Percentiles rank a stretch among this genome's conserved stretches.
These are phyloP conservation scores for Xiphydria camelus DNA, from an alignment of 2,888 invertebrate genomes.

Conservation along the genomic window DNA sequence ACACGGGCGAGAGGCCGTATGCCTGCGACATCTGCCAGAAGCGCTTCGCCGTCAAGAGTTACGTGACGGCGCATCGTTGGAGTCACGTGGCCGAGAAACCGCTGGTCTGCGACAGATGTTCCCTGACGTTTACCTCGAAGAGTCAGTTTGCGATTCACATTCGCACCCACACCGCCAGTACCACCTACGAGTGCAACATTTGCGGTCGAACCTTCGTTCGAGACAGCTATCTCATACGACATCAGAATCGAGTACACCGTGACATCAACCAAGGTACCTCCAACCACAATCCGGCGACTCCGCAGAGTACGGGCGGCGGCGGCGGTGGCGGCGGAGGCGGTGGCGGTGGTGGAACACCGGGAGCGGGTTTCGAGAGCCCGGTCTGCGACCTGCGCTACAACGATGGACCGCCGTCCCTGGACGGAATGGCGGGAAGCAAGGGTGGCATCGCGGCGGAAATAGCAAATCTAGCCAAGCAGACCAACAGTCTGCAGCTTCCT, in stretches of 20 bases:
- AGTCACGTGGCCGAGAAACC: conserved; percentile 79
- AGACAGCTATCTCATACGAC: conserved; percentile 78
- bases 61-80: conserved; percentile 80
- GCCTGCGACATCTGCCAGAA: conserved; percentile 80
- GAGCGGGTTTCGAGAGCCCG: conserved; percentile 54
- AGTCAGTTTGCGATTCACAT: conserved; percentile 77
- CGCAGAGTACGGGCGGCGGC: conserved; percentile 45
- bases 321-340: conserved; percentile 34
- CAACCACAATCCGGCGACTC: conserved; percentile 54
- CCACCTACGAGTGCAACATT: conserved; percentile 74
- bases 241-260: conserved; percentile 76
- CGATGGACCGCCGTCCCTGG: conserved; percentile 54
- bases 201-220: conserved; percentile 76
- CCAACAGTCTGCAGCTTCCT: conserved; percentile 55
- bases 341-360: conserved; percentile 40
- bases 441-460: conserved; percentile 52
- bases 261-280: conserved; percentile 50
- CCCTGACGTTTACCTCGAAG: conserved; percentile 75
- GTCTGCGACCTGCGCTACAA: conserved; percentile 55
- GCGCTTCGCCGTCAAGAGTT: conserved; percentile 80
- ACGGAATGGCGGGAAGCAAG: conserved; percentile 42
- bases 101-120: conserved; percentile 72
- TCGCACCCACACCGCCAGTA: conserved; percentile 71
- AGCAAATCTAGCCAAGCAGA: conserved; percentile 52
- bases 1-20: conserved; percentile 79